Evolutionary conservation across 1,140 invertebrate genomes (phyloP).

Genomic region (Caenorhabditis brenneri): DNA sequence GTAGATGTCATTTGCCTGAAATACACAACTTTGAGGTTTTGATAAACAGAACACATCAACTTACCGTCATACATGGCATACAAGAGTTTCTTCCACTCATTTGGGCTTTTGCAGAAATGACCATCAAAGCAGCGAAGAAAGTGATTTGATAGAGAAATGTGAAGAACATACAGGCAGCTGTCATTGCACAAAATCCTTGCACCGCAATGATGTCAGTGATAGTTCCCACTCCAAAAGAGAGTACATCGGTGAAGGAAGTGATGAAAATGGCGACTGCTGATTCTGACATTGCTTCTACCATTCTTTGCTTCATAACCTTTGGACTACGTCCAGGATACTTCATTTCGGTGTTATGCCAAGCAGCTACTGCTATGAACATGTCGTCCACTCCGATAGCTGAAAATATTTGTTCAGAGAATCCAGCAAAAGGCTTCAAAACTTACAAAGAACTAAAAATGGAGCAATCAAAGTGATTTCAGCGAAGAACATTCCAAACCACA

Average conservation of each 20-base stretch:
- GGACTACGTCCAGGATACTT: slow-evolving; percentile 64
- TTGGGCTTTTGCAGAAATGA: slow-evolving; percentile 70
- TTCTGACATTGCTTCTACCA: slow-evolving; percentile 71
- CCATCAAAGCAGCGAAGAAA: slow-evolving; percentile 72
- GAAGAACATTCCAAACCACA: slow-evolving; percentile 88
- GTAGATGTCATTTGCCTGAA: slow-evolving; percentile 44
- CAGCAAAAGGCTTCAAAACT: slow-evolving; percentile 71
- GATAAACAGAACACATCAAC: slow-evolving; percentile 46
- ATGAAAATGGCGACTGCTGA: slow-evolving; percentile 71
- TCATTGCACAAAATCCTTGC: slow-evolving; percentile 71
- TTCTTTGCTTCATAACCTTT: slow-evolving; percentile 64
- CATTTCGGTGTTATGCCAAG: slow-evolving; percentile 71
- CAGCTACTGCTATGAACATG: slow-evolving; percentile 74
- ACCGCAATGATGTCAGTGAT: slow-evolving; percentile 70
- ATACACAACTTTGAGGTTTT: not conserved
- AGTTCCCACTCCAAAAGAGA: slow-evolving; percentile 67
- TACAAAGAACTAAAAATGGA: slow-evolving; percentile 92
- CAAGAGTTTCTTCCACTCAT: slow-evolving; percentile 68
- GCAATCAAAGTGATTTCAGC: slow-evolving; percentile 92
- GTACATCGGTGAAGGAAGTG: slow-evolving; percentile 68
- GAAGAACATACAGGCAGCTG: slow-evolving; percentile 70
- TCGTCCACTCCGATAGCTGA: slow-evolving; percentile 74
- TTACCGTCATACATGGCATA: slow-evolving; percentile 64
- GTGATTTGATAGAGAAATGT: slow-evolving; percentile 71
- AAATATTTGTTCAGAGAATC: slow-evolving; percentile 46